These are phyloP conservation scores for Diceros bicornis DNA, from an alignment of 2,797 vertebrate species.

Conservation along the genomic window DNA sequence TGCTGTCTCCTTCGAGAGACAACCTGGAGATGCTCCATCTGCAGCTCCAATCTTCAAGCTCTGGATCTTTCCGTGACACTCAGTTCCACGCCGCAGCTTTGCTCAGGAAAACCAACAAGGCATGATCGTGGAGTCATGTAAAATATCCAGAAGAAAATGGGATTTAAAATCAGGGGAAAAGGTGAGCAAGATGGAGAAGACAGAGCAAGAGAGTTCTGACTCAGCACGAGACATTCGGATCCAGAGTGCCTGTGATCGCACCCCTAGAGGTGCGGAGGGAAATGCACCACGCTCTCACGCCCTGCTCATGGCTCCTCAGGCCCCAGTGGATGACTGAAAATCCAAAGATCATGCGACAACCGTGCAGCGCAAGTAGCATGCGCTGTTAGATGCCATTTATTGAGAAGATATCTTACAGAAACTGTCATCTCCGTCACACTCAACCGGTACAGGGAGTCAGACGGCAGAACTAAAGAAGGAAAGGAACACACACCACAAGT, in stretches of 20 bases:
- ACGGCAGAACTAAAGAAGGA: not conserved
- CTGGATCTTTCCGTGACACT: not conserved
- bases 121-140: not conserved
- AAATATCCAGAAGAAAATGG: not conserved
- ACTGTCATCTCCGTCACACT: not conserved
- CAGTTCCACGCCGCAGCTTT: not conserved
- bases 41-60: not conserved
- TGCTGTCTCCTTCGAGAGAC: not conserved
- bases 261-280: not conserved
- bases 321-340: conserved; percentile 34
- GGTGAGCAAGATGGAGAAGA: not conserved
- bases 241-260: not conserved
- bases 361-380: not conserved
- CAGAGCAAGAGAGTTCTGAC: not conserved
- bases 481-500: not conserved
- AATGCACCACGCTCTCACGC: not conserved
- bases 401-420: not conserved
- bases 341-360: conserved; percentile 22
- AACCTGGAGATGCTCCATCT: not conserved
- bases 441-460: not conserved
- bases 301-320: not conserved
- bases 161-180: not conserved
- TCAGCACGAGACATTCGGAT: not conserved
- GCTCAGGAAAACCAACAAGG: not conserved
- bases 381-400: not conserved